These are phyloP conservation scores for Onychomys arenicola DNA, from an alignment of 2,797 vertebrate species.

Conservation along the genomic window DNA sequence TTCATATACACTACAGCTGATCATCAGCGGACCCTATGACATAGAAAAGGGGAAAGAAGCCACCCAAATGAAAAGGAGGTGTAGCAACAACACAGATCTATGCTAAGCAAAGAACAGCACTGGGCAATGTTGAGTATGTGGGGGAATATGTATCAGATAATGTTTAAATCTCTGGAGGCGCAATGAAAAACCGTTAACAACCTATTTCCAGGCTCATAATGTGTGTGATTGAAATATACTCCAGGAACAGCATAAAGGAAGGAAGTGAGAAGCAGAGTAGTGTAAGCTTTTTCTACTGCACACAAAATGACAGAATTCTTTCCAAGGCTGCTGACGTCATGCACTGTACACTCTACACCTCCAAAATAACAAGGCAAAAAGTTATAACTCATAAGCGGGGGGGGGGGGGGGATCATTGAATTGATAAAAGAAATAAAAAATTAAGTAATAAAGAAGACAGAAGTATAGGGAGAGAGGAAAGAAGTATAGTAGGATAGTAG, in stretches of 20 bases:
- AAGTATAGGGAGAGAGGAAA: not conserved
- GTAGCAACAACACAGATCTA: not conserved
- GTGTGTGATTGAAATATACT: not conserved
- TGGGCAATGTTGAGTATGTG: not conserved
- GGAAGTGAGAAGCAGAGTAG: not conserved
- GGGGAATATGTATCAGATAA: not conserved
- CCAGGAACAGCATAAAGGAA: not conserved
- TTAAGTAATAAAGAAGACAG: not conserved
- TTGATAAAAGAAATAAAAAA: not conserved
- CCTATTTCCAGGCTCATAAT: not conserved
- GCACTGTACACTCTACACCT: not conserved
- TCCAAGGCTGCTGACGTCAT: no score
- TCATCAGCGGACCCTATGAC: not conserved
- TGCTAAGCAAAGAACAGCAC: not conserved
- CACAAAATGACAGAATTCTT: no score
- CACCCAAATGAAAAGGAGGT: not conserved
- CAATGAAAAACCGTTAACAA: not conserved
- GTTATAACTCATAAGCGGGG: not conserved
- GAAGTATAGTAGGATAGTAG: not conserved
- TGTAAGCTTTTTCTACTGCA: not conserved
- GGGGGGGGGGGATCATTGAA: not conserved
- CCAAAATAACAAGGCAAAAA: not conserved
- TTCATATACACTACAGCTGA: not conserved
- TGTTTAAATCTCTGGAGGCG: conserved; percentile 13
- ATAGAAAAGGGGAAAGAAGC: not conserved